A percentile compares a stretch with the other conserved stretches of the same genome.
These are phyloP conservation scores for Drosophila sucinea DNA, from an alignment of 1,140 invertebrate genomes.

Conservation along the genomic window DNA sequence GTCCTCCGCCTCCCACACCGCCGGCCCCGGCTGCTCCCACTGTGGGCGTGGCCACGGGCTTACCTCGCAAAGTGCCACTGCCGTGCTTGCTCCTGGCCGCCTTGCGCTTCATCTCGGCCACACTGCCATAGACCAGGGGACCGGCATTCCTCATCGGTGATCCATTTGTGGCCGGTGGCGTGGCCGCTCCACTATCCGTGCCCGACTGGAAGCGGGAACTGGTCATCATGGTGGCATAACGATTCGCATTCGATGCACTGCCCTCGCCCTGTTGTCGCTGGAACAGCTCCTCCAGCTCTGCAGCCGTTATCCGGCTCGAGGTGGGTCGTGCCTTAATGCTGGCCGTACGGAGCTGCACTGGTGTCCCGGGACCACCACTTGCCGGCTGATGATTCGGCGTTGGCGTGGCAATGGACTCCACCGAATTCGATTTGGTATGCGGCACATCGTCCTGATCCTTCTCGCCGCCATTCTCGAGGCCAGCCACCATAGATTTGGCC, in stretches of 20 bases:
- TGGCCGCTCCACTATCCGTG: constrained; percentile 83
- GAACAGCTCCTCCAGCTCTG: constrained; percentile 95
- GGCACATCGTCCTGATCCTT: constrained; percentile 84
- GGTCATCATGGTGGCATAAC: constrained; percentile 87
- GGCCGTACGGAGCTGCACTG: constrained; percentile 90
- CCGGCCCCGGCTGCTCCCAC: constrained; percentile 42
- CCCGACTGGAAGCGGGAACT: constrained; percentile 89
- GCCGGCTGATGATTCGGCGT: constrained; percentile 71
- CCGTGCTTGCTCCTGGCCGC: constrained; percentile 83
- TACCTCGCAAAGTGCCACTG: constrained; percentile 75
- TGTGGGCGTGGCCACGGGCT: constrained; percentile 83
- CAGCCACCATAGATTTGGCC: constrained; percentile 95
- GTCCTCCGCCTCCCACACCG: constrained; percentile 42
- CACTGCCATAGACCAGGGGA: constrained; percentile 92
- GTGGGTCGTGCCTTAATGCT: constrained; percentile 94
- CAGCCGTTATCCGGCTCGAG: constrained; percentile 93
- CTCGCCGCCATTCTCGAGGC: constrained; percentile 86
- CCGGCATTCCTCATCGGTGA: constrained; percentile 86
- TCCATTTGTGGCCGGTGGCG: constrained; percentile 84
- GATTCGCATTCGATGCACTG: constrained; percentile 63
- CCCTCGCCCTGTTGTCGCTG: constrained; percentile 88
- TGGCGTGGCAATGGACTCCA: constrained; percentile 87
- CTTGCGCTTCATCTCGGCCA: constrained; percentile 95
- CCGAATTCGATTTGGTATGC: constrained; percentile 89
- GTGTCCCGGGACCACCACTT: constrained; percentile 83